These are phyloP conservation scores for Drosophila tristis DNA, from an alignment of 1,140 invertebrate species.

Conservation along the genomic window DNA sequence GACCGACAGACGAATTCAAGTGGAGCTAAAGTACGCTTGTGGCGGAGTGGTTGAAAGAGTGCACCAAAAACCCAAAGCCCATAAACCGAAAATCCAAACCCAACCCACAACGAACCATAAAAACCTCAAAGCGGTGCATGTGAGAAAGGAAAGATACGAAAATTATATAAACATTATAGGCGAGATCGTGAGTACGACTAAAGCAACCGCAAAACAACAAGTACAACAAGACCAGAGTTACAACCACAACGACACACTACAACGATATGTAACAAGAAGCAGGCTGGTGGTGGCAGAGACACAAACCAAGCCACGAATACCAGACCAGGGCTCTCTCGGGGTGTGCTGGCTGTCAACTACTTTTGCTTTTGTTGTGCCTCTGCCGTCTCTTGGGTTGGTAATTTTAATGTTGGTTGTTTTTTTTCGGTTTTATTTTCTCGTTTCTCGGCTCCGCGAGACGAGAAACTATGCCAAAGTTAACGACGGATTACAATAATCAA, in stretches of 20 bases:
- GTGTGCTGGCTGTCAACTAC: constrained; percentile 41
- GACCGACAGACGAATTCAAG: too few species aligned
- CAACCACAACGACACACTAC: constrained; percentile 39
- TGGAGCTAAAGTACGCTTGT: too few species aligned
- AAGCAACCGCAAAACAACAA: constrained; percentile 69
- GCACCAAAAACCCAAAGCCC: constrained; percentile 8
- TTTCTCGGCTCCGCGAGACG: constrained; percentile 49
- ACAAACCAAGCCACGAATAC: constrained; percentile 11
- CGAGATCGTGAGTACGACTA: constrained; percentile 71
- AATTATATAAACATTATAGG: constrained; percentile 82
- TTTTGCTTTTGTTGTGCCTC: constrained; percentile 31
- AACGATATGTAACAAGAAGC: constrained; percentile 78
- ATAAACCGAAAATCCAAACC: constrained; percentile 37
- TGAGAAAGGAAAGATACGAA: constrained; percentile 70
- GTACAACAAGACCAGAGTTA: constrained; percentile 17
- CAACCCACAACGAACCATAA: constrained; percentile 55
- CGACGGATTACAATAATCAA: constrained; percentile 76
- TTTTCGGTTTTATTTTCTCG: constrained; percentile 60
- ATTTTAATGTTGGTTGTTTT: constrained; percentile 59
- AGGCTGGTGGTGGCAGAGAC: constrained; percentile 7
- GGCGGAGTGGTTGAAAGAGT: background rate
- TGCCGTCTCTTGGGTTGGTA: constrained; percentile 61
- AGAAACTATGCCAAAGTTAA: constrained; percentile 79
- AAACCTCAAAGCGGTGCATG: constrained; percentile 66
- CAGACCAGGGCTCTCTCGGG: constrained; percentile 18